Conservation (phyloP, 1,140 invertebrate genomes). For the Anastrepha ludens region DNA sequence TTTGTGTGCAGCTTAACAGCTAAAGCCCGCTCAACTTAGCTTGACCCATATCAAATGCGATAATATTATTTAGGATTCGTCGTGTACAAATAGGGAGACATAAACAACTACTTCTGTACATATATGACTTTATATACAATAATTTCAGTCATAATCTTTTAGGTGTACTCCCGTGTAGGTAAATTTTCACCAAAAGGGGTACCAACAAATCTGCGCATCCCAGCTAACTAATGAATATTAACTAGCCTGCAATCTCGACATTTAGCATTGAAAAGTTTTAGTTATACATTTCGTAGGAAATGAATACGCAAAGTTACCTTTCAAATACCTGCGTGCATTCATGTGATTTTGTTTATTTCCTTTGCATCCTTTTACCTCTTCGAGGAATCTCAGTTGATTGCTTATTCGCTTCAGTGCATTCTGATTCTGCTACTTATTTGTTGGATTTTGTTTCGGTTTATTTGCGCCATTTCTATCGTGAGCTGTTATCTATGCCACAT, state of each 20-base stretch:
- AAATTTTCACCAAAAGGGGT: background rate
- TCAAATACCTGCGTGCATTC: background rate
- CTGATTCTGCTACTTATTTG: background rate
- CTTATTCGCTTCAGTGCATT: conserved; percentile 34
- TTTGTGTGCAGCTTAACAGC: background rate
- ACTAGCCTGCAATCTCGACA: background rate
- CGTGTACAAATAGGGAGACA: background rate
- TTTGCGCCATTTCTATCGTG: too few species aligned
- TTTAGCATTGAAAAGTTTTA: background rate
- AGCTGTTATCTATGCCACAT: too few species aligned
- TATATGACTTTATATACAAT: background rate
- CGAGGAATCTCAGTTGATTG: conserved; percentile 3
- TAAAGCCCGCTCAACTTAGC: background rate
- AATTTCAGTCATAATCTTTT: background rate
- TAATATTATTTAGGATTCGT: background rate
- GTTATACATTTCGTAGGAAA: background rate
- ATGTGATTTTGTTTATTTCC: background rate
- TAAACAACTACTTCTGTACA: background rate
- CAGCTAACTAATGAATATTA: background rate
- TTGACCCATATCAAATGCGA: conserved; percentile 39
- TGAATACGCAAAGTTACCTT: background rate
- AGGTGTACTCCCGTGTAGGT: background rate
- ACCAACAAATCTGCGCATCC: background rate
- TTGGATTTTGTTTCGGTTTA: too few species aligned
- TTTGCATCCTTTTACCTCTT: background rate